Evolutionary conservation across 2,797 vertebrate genomes (phyloP), one percentile per base, ranked within the genome.

Genomic region (Gallirallus australis): DNA sequence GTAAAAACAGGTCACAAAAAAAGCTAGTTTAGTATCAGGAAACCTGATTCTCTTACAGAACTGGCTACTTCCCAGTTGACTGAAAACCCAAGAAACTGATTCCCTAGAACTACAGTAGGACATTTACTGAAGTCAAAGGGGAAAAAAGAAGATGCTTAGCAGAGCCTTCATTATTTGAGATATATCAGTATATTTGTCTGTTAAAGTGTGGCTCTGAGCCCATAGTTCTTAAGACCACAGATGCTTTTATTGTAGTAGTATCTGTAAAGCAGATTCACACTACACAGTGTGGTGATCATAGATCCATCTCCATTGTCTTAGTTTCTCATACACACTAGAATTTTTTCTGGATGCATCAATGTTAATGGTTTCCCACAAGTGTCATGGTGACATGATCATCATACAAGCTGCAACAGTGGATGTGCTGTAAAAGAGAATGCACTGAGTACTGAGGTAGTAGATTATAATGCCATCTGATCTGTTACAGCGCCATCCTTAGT

Each of bases 251-350:
- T 77, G 30, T 48, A 75, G 57, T 24, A 75, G 42, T 17, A 20
- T 25, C 52, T 66, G 48, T 28, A 39, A 16, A 78, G 48, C 0
- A 3, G 60, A 59, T 71, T 88, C 70, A 64, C 25, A 17, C n/a
- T 50, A 23, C 53, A 28, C 39, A 52, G 48, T 2, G 30, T 63
- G 64, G 30, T 39, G 28, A 65, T 37, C 31, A 40, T 60, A 73
- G 56, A n/a, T 54, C 23, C 45, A 56, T 30, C 54, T 64, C 69
- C 39, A 68, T 27, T 0, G 0, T 25, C 31, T 61, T 45, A 8
- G 64, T 57, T 83, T 82, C 45, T 86, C 89, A 48, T 48, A 48
- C 47, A 48, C 20, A 23, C 47, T 25, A 9, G 25, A 28, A 28
- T 66, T 66, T 42, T 30, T 82, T 61, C 50, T 24, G 57, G 52